Evolutionary conservation across 2,888 invertebrate species (phyloP), one percentile per base, ranked within the genome.

Genomic region (Nudaria mundana): DNA sequence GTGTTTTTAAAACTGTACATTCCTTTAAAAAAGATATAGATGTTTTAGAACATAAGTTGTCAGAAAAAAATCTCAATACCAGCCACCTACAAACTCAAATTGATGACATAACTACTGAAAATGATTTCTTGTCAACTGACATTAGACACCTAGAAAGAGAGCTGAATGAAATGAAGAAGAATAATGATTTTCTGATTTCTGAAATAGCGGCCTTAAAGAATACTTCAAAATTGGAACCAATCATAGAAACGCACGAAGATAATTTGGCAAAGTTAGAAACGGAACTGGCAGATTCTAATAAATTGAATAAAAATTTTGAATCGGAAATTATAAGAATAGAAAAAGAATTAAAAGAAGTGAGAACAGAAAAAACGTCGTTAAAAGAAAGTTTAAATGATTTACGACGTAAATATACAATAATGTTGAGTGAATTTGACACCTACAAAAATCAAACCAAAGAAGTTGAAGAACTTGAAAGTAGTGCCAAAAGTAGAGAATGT

Each of bases 211-310:
- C 91, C 31, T 87, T 91, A 35, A 93, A 93, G 63, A 91, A 89
- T 63, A 81, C 84, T n/a, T 89, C 90, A n/a, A 92, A 92, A 54
- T 74, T 94, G 52, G 92, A 93, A 71, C 93, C 94, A 1, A 94
- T 94, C 35, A 91, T 92, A 33, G 94, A 94, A 80, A 91, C 92
- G 1, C 93, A 93, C 59, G 94, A 94, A 79, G 93, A 94, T 56
- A 93, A 94, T 56, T 76, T 93, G 46, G 81, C 89, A 0, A 89
- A 91, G 56, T 67, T 94, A 54, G 93, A 94, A 76, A 81, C 86
- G 0, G 93, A 93, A 70, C 66, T 94, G 30, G 94, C 94, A 33
- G 91, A 91, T 60, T 89, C 87, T 29, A 90, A 81, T 47, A 89
- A 76, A 53, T 75, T 90, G n/a, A 92, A 91, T 57, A 88, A 89